Evolutionary conservation across 2,888 invertebrate genomes (phyloP).

Genomic region (Eupithecia abbreviata): DNA sequence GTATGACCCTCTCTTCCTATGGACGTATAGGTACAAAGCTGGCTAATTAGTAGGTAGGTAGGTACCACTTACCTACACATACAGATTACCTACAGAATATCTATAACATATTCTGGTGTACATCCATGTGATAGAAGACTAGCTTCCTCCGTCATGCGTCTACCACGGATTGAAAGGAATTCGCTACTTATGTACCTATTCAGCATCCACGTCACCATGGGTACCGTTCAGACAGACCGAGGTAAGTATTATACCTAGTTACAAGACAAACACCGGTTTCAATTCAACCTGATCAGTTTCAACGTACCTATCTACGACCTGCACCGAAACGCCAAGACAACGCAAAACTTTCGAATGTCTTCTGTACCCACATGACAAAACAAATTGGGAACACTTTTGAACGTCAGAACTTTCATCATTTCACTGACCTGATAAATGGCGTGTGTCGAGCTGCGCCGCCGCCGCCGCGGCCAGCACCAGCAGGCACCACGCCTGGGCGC

Average conservation of each 20-base stretch:
- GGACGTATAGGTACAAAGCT: too few relatives aligned
- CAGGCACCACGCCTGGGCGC: constrained; percentile 80
- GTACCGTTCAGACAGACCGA: not conserved
- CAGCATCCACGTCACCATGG: not conserved
- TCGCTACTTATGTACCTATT: not conserved
- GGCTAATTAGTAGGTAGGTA: not conserved
- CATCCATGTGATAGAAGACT: not conserved
- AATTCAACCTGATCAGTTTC: constrained; percentile 5
- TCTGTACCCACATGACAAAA: constrained; percentile 17
- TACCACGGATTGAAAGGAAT: not conserved
- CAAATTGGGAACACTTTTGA: constrained; percentile 34
- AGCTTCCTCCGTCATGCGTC: not conserved
- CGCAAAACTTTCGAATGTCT: constrained; percentile 24
- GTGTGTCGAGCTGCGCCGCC: constrained; percentile 73
- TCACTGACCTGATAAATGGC: constrained; percentile 74
- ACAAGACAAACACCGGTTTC: not conserved
- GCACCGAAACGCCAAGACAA: not conserved
- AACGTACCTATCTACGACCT: not conserved
- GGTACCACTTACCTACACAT: not conserved
- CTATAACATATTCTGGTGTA: too few relatives aligned
- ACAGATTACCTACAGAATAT: too few relatives aligned
- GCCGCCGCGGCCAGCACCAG: constrained; percentile 65
- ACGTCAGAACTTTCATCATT: constrained; percentile 36
- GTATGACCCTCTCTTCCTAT: too few relatives aligned
- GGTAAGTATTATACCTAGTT: not conserved